These are phyloP conservation scores for Sebastes iracundus DNA, from an alignment of 2,797 vertebrate species.

Conservation along the genomic window DNA sequence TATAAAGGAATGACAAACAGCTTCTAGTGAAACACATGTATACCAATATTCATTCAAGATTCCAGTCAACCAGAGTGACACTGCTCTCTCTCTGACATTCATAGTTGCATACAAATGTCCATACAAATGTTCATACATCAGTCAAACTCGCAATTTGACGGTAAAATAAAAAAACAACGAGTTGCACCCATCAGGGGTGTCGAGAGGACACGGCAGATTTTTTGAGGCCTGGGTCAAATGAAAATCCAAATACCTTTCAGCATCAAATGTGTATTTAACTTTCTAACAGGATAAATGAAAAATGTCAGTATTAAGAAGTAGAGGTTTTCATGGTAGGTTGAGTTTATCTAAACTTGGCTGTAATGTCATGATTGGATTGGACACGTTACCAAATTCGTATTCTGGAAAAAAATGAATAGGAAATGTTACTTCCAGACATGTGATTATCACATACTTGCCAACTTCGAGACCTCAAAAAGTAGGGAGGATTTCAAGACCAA, in stretches of 20 bases:
- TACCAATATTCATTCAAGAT: slow-evolving; percentile 59
- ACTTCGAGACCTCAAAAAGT: no score
- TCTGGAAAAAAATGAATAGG: not conserved
- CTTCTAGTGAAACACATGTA: slow-evolving; percentile 59
- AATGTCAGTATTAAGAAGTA: not conserved
- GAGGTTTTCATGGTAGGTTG: not conserved
- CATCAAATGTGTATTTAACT: slow-evolving; percentile 28
- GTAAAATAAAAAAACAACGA: slow-evolving; percentile 38
- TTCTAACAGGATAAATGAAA: not conserved
- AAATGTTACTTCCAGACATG: not conserved
- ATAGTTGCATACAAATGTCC: slow-evolving; percentile 67
- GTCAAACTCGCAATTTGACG: slow-evolving; percentile 67
- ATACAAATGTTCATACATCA: slow-evolving; percentile 70
- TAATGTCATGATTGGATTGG: not conserved
- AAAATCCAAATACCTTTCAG: slow-evolving; percentile 61
- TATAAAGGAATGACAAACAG: slow-evolving; percentile 53
- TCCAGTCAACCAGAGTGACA: slow-evolving; percentile 67
- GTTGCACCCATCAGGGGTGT: slow-evolving; percentile 68
- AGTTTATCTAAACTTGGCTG: not conserved
- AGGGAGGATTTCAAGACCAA: no score
- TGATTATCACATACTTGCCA: not conserved
- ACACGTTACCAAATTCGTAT: not conserved
- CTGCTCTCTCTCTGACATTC: slow-evolving; percentile 59
- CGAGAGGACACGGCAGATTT: slow-evolving; percentile 61
- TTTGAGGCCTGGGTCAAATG: slow-evolving; percentile 30